Percentiles rank a stretch among this genome's conserved stretches.
Conservation (phyloP, 2,113 vertebrate genomes). For the Marcusenius ussheri region DNA sequence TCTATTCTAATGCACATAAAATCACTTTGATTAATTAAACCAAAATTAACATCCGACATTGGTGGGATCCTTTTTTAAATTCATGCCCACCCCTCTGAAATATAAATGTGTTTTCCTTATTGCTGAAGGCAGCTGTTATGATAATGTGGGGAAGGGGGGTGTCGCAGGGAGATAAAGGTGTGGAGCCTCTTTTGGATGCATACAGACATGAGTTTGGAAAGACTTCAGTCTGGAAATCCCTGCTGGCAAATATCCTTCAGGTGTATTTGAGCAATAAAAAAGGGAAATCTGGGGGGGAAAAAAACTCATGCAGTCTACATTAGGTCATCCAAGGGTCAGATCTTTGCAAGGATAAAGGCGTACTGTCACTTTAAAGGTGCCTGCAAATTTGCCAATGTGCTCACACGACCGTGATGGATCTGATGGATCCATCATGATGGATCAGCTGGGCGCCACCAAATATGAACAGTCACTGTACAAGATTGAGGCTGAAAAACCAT, state of each 20-base stretch:
- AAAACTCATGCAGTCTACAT: background rate
- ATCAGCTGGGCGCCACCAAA: background rate
- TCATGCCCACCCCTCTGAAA: background rate
- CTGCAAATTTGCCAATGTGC: background rate
- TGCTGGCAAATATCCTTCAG: background rate
- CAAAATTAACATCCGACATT: background rate
- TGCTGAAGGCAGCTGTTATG: background rate
- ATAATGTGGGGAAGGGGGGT: background rate
- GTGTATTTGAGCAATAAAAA: background rate
- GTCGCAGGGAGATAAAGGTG: background rate
- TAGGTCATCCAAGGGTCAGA: background rate
- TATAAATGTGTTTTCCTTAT: background rate
- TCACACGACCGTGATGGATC: background rate
- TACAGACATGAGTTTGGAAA: background rate
- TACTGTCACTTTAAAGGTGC: background rate
- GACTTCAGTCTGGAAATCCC: background rate
- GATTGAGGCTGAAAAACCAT: background rate
- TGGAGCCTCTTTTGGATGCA: background rate
- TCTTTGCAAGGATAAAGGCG: background rate
- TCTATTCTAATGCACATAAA: background rate
- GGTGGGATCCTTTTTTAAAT: background rate
- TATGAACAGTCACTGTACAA: background rate
- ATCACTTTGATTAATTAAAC: background rate
- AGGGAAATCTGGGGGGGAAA: background rate
- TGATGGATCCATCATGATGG: too few species aligned